Evolutionary conservation across 2,888 invertebrate genomes (phyloP).

Genomic region (Terebella lapidaria): DNA sequence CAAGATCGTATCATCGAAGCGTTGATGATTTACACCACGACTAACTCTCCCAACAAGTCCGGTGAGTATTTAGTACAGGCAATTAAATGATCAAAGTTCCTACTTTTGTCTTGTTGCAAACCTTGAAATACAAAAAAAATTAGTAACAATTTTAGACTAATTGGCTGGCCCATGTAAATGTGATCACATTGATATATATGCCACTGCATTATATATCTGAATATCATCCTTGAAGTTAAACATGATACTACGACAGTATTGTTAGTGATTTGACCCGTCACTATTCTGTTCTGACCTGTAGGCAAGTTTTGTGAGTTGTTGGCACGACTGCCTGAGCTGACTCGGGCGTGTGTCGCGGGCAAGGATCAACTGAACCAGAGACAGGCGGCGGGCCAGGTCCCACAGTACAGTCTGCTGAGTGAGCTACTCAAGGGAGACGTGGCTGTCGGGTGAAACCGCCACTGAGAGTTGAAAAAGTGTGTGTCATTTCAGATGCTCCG

Average conservation of each 20-base stretch:
- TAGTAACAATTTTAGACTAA: no score
- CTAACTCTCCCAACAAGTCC: background rate
- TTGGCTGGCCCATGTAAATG: no score
- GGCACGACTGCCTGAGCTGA: conserved; percentile 87
- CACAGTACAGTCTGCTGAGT: conserved; percentile 90
- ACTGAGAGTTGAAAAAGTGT: no score
- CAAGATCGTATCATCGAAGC: background rate
- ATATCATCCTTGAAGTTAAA: background rate
- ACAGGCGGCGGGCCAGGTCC: conserved; percentile 82
- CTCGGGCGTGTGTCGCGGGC: conserved; percentile 89
- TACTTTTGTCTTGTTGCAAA: no score
- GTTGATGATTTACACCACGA: background rate
- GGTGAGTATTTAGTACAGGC: background rate
- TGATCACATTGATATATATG: no score
- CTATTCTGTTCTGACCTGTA: no score
- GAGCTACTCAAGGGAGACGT: conserved; percentile 76
- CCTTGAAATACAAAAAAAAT: no score
- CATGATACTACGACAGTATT: background rate
- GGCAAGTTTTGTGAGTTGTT: conserved; percentile 86
- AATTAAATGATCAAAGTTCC: background rate
- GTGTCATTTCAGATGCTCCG: no score
- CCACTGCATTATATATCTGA: background rate
- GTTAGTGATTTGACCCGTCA: no score
- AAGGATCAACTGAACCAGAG: conserved; percentile 65
- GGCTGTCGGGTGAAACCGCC: conserved; percentile 19